Evolutionary conservation across 2,797 vertebrate genomes (phyloP).

Genomic region (Sebastes baramenuke): DNA sequence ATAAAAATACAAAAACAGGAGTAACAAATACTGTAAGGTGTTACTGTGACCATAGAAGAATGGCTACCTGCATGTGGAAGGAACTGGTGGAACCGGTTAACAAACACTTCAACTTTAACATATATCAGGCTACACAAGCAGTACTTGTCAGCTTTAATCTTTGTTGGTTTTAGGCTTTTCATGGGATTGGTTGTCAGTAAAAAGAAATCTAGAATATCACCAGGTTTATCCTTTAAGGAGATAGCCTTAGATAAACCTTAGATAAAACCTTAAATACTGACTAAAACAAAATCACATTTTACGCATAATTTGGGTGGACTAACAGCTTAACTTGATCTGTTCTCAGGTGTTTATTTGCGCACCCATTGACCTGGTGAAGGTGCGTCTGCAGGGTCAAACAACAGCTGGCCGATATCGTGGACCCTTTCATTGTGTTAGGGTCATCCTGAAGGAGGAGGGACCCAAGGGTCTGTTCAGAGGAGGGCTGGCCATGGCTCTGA

Average conservation of each 20-base stretch:
- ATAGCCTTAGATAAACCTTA: neutral
- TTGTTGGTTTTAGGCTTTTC: neutral
- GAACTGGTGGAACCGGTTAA: neutral
- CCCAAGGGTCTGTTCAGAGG: constrained; percentile 82
- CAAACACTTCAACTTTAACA: neutral
- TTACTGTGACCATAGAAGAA: neutral
- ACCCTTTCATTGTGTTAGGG: constrained; percentile 78
- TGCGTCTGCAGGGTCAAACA: constrained; percentile 88
- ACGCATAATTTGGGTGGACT: neutral
- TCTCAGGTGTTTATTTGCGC: constrained; percentile 79
- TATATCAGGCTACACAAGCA: neutral
- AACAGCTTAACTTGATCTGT: neutral
- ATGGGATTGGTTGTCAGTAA: neutral
- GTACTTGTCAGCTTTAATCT: neutral
- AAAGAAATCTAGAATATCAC: neutral
- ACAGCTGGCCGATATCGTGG: constrained; percentile 73
- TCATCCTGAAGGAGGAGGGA: constrained; percentile 83
- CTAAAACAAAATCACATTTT: neutral
- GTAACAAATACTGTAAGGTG: neutral
- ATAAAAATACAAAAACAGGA: neutral
- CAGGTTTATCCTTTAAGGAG: neutral
- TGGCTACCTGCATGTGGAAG: neutral
- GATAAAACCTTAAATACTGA: neutral
- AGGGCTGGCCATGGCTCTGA: constrained; percentile 78
- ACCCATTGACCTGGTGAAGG: constrained; percentile 88